These are phyloP conservation scores for Pardalotus punctatus DNA, from an alignment of 2,113 vertebrate genomes.

Conservation along the genomic window DNA sequence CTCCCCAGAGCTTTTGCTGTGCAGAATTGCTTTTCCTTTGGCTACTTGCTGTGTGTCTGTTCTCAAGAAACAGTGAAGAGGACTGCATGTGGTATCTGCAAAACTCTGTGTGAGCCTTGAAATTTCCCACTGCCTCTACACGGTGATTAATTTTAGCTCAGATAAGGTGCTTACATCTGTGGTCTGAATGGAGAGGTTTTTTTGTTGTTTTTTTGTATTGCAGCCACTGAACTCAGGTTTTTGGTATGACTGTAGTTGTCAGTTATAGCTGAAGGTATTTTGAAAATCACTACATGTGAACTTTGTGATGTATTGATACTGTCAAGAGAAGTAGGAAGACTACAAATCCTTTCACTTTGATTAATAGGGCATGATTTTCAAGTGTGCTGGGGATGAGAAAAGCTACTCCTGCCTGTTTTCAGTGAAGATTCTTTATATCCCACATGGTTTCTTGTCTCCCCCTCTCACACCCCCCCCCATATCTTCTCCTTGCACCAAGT, in stretches of 20 bases:
- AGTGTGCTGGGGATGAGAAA: neutral
- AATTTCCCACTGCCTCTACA: neutral
- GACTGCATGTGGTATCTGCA: neutral
- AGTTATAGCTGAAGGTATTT: neutral
- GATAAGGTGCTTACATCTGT: neutral
- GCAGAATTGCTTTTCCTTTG: neutral
- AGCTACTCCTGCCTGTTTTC: neutral
- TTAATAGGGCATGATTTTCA: neutral
- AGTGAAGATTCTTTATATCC: neutral
- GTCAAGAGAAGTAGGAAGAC: neutral
- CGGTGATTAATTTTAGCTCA: neutral
- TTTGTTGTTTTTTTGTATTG: neutral
- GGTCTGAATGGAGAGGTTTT: neutral
- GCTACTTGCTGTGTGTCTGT: neutral
- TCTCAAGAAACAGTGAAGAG: neutral
- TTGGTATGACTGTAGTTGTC: accelerated
- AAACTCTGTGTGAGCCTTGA: neutral
- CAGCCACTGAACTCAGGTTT: neutral
- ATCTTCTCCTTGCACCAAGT: neutral
- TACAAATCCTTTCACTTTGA: neutral
- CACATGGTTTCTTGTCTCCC: neutral
- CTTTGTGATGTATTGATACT: neutral
- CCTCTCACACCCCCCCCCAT: neutral
- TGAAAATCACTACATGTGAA: neutral
- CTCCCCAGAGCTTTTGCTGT: neutral